phyloP scores from a whole-genome alignment of 2,888 invertebrate genomes.

The Sesia apiformis region DNA sequence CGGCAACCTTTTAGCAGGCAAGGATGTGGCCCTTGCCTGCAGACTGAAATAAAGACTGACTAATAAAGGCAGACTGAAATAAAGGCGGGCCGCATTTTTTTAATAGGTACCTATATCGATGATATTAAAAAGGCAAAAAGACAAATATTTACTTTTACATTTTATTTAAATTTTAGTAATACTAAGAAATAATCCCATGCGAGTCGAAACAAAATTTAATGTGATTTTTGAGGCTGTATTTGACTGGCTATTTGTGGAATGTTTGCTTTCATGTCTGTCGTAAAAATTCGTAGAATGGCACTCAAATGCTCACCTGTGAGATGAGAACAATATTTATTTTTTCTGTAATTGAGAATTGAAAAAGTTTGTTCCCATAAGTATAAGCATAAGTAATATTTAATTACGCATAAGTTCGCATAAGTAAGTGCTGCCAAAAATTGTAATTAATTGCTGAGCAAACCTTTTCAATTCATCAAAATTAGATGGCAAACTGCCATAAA shows the following conservation, averaged over 20 bases:
- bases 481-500: slow-evolving; percentile 9
- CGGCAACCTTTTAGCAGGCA: background rate
- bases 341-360: slow-evolving; percentile 2
- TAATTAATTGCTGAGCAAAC: slow-evolving; percentile 6
- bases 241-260: slow-evolving; percentile 6
- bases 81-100: background rate
- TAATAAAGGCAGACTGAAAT: too few relatives aligned
- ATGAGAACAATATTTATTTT: slow-evolving; percentile 8
- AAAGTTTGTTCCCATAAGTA: slow-evolving; percentile 5
- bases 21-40: too few relatives aligned
- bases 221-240: slow-evolving; percentile 12
- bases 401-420: too few relatives aligned
- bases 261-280: too few relatives aligned
- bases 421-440: slow-evolving; percentile 7
- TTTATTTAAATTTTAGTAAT: too few relatives aligned
- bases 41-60: too few relatives aligned
- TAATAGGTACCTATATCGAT: too few relatives aligned
- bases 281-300: slow-evolving; percentile 9
- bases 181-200: too few relatives aligned
- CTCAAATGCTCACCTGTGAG: slow-evolving; percentile 11
- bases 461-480: slow-evolving; percentile 11
- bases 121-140: too few relatives aligned
- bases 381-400: too few relatives aligned
- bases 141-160: too few relatives aligned
- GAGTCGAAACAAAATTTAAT: too few relatives aligned